Evolutionary conservation across 2,113 vertebrate genomes (phyloP).

Genomic region (Geococcyx californianus): DNA sequence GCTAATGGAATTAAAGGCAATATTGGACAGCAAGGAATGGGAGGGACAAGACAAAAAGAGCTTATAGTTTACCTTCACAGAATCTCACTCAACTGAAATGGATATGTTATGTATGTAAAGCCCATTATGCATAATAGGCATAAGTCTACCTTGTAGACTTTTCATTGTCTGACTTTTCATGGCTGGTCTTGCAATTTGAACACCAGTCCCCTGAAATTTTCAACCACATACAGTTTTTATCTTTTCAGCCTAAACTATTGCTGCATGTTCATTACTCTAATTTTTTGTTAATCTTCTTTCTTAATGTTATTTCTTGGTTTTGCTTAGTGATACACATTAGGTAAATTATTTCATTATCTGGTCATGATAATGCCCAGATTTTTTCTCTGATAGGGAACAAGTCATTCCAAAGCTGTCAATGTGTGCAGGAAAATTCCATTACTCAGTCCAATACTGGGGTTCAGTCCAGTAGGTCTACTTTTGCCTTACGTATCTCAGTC

Average conservation of each 20-base stretch:
- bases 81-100: background rate
- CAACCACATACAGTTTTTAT: background rate
- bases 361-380: background rate
- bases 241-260: background rate
- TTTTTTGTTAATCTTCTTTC: background rate
- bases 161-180: background rate
- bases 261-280: background rate
- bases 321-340: background rate
- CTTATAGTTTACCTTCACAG: background rate
- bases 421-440: background rate
- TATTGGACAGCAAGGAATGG: accelerated
- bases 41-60: background rate
- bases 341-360: background rate
- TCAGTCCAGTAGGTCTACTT: background rate
- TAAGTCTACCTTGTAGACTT: no score
- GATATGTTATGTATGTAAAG: background rate
- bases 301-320: background rate
- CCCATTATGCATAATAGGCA: background rate
- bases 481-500: background rate
- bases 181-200: background rate
- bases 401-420: background rate
- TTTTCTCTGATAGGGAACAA: background rate
- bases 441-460: background rate
- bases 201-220: background rate
- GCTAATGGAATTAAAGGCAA: background rate